Conservation (phyloP, 1,140 invertebrate genomes). For the Nasonia vitripennis region DNA sequence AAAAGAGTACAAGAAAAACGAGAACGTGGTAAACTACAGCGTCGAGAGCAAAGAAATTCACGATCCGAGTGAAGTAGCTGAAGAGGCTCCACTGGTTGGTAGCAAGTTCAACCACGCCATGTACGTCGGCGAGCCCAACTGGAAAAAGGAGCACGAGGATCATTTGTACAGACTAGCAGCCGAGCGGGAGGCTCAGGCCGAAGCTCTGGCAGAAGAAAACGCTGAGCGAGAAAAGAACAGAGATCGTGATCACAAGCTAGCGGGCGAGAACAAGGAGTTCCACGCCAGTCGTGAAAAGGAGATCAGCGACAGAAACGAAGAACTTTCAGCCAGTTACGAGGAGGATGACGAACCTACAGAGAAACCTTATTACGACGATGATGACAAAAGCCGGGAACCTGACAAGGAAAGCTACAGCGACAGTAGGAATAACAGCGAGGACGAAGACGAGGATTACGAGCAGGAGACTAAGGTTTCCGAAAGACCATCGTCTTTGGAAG, state of each 20-base stretch:
- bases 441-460: conserved; percentile 20
- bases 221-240: conserved; percentile 22
- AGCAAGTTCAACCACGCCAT: conserved; percentile 30
- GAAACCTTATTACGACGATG: conserved; percentile 41
- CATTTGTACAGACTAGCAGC: conserved; percentile 46
- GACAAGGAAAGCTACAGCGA: conserved; percentile 32
- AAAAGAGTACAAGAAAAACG: conserved; percentile 54
- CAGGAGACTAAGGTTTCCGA: conserved; percentile 18
- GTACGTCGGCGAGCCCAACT: conserved; percentile 58
- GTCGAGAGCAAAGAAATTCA: conserved; percentile 59
- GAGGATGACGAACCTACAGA: conserved; percentile 25
- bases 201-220: conserved; percentile 52
- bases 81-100: conserved; percentile 31
- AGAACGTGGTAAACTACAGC: conserved; percentile 58
- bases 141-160: conserved; percentile 60
- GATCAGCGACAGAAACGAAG: conserved; percentile 34
- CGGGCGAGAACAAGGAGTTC: conserved; percentile 6
- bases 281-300: conserved; percentile 46
- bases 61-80: conserved; percentile 57
- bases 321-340: conserved; percentile 16
- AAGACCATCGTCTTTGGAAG: background rate
- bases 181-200: conserved; percentile 57
- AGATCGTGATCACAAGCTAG: background rate
- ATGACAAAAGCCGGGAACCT: conserved; percentile 28
- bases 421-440: background rate